Base-by-base conservation (phyloP, 2,113 vertebrate genomes). In the Leuciscus idus region DNA sequence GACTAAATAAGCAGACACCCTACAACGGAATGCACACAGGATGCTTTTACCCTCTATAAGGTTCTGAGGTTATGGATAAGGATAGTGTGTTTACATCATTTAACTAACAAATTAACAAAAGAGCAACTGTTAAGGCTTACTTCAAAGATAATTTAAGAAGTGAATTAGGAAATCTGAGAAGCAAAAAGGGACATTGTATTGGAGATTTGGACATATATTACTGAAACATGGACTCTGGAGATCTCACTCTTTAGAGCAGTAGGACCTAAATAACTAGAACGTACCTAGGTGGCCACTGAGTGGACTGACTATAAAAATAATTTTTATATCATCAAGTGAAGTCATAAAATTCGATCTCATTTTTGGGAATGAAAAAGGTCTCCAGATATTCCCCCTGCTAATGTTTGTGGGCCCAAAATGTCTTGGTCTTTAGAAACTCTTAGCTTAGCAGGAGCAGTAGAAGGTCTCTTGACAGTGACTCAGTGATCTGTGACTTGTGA, bases 1-100 rank as follows among this genome's bases (percentile, higher is more conserved):
- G 33, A 75, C 85, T 87, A 91, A 88, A 89, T 82, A 89, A 89
- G 88, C 85, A 76, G 30, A 55, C 26, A 36, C 74, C 70, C 84
- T 84, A 52, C 81, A 61, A 78, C 43, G 52, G 72, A 74, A 87
- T 83, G 82, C 81, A 80, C 79, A 86, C 76, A 86, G 23, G 81
- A 83, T 85, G 73, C 83, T 77, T 84, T 85, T 84, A 52, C 39
- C 57, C 19, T 36, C 46, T 73, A 33, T 85, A 64, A 84, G 84
- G 43, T 75, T 52, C n/a, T 23, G 50, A 57, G 33, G 70, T 36
- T 33, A 39, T 46, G 33, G 72, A 64, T 84, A 77, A 85, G 57
- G 26, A 81, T 76, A 52, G 70, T 43, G 50, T 73, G 83, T 84
- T 84, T 76, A 61, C 19, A 73, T 7, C 10, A 62, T 59, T 61